Evolutionary conservation across 2,113 vertebrate species (phyloP).

Genomic region (Turdus rufiventris): DNA sequence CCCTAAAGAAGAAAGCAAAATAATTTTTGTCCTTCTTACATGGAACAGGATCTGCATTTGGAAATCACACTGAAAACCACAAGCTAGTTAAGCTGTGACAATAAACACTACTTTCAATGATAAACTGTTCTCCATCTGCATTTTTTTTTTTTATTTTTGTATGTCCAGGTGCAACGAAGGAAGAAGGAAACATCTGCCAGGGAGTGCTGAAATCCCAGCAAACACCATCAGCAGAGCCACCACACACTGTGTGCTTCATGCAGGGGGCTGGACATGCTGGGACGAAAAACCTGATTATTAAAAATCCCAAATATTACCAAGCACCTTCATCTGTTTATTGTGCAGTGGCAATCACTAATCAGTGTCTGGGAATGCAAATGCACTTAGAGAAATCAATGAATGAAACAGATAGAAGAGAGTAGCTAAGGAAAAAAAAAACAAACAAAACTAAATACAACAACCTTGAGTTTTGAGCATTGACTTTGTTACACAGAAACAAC

Average conservation of each 20-base stretch:
- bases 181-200: conserved; percentile 25
- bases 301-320: neutral
- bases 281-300: neutral
- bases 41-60: neutral
- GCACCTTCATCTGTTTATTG: neutral
- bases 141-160: neutral
- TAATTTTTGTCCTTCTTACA: neutral
- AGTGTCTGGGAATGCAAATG: conserved; percentile 14
- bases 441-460: neutral
- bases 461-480: neutral
- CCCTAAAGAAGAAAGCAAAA: neutral
- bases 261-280: neutral
- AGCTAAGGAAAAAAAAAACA: neutral
- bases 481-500: neutral
- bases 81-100: neutral
- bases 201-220: neutral
- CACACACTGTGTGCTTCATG: neutral
- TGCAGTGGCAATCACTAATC: neutral
- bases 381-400: neutral
- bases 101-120: neutral
- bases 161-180: conserved; percentile 4
- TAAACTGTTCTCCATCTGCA: neutral
- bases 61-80: neutral
- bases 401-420: neutral
- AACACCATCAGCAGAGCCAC: neutral